phyloP scores from a whole-genome alignment of 2,113 vertebrate species.

The Gobiocypris rarus region DNA sequence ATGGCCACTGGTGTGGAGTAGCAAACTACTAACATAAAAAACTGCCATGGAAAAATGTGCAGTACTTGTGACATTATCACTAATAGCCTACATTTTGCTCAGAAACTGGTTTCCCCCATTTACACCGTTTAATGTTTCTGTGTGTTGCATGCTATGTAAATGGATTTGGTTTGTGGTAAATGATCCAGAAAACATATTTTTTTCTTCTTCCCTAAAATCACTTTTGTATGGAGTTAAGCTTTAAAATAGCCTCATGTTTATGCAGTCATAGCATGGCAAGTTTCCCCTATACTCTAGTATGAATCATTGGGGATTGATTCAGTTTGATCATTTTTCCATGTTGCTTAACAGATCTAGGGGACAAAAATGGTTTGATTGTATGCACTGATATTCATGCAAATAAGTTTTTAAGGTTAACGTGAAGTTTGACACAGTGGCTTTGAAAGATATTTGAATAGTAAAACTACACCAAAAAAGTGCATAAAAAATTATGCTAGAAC shows the following conservation, averaged over 20 bases:
- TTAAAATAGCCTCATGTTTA: background rate
- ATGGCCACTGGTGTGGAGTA: background rate
- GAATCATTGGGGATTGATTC: constrained; percentile 17
- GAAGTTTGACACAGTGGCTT: background rate
- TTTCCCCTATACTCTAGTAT: background rate
- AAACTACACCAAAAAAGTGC: background rate
- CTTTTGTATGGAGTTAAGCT: background rate
- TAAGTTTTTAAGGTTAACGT: background rate
- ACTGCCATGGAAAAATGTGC: background rate
- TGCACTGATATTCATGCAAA: background rate
- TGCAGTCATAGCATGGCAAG: background rate
- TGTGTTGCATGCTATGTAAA: background rate
- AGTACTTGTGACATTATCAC: background rate
- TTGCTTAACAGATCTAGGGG: background rate
- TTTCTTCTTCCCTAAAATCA: background rate
- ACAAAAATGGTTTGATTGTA: background rate
- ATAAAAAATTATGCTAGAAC: too few relatives aligned
- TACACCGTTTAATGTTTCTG: background rate
- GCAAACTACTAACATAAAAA: background rate
- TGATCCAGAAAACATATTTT: background rate
- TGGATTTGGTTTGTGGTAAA: background rate
- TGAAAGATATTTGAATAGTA: background rate
- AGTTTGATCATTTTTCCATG: background rate
- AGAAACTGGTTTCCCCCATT: background rate
- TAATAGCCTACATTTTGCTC: background rate